Evolutionary conservation across 2,888 invertebrate species (phyloP), one percentile per base, ranked within the genome.

Genomic region (Trissolcus brochymenae): DNA sequence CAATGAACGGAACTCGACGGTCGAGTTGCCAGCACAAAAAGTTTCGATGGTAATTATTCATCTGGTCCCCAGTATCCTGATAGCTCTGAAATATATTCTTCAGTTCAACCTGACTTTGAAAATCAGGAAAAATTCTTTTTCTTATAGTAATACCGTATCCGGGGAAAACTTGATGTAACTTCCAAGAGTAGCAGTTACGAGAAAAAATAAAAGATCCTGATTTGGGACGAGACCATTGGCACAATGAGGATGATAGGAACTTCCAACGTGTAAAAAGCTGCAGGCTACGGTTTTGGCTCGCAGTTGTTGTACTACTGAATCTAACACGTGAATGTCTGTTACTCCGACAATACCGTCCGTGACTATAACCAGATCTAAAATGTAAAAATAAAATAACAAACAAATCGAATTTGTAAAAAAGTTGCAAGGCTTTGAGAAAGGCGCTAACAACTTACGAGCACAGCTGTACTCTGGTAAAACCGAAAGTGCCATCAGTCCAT

Each of bases 281-380:
- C 94, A 94, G 9, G 94, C 91, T 71, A 94, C 93, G 50, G 94
- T 93, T 84, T 92, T 93, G 82, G 93, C 93, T 80, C 95, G 91
- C 64, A 95, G 89, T 86, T 95, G 94, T 76, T 93, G 92, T 78
- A 95, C 90, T 29, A 95, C 90, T 4, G 92, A 92, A 84, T 95
- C 95, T 86, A 95, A 91, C 78, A 94, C 91, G 81, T 92, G 91
- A n/a, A 93, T 92, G 86, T 95, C 94, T 3, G 94, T 93, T 79
- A 93, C 91, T 67, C 91, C 91, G 54, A 94, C 91, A 76, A 94
- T 93, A 11, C 95, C 95, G 89, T 95, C 95, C 2, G 95, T 94
- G 80, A 94, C 91, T 77, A 93, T 92, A 80, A 94, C 91, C 86
- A 95, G 91, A 89, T 93, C 94, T 94, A 87, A 54, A 90, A 90